Conservation (phyloP, 2,113 vertebrate genomes). For the Hydrochoerus hydrochaeris region DNA sequence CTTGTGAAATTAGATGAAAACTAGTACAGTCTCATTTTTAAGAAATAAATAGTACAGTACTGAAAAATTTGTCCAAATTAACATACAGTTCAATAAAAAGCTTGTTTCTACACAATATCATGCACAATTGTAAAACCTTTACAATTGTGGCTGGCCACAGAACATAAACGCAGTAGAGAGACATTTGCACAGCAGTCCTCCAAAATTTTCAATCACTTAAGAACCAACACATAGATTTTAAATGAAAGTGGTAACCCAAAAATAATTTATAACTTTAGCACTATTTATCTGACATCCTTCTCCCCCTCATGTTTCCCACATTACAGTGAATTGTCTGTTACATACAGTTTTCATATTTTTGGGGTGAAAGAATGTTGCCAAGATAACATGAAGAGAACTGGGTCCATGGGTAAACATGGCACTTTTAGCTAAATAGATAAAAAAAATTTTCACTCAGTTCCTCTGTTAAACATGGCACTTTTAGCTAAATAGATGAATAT, state of each 20-base stretch:
- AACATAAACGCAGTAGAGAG: background rate
- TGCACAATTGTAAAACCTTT: background rate
- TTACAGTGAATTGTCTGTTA: slow-evolving; percentile 29
- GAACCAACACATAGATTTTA: slow-evolving; percentile 11
- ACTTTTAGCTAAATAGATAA: slow-evolving; percentile 76
- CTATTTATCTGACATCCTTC: slow-evolving; percentile 22
- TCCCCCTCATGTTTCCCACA: background rate
- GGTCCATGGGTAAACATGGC: slow-evolving; percentile 69
- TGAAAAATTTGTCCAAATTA: background rate
- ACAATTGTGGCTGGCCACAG: background rate
- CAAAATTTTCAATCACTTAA: background rate
- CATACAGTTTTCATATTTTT: slow-evolving; percentile 53
- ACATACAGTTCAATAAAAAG: background rate
- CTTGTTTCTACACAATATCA: background rate
- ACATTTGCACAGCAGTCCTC: background rate
- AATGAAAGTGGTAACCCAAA: slow-evolving; percentile 18
- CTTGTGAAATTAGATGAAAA: background rate
- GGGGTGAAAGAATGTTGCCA: slow-evolving; percentile 48
- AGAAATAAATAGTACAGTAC: background rate
- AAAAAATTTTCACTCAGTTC: slow-evolving; percentile 84
- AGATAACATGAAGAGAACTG: slow-evolving; percentile 52
- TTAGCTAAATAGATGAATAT: slow-evolving; percentile 71
- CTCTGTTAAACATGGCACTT: slow-evolving; percentile 83
- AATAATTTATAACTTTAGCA: slow-evolving; percentile 49
- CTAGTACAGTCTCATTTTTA: background rate